Percentiles rank a stretch among this genome's conserved stretches.
These are phyloP conservation scores for Andrena praecox DNA, from an alignment of 2,888 invertebrate species.

Conservation along the genomic window DNA sequence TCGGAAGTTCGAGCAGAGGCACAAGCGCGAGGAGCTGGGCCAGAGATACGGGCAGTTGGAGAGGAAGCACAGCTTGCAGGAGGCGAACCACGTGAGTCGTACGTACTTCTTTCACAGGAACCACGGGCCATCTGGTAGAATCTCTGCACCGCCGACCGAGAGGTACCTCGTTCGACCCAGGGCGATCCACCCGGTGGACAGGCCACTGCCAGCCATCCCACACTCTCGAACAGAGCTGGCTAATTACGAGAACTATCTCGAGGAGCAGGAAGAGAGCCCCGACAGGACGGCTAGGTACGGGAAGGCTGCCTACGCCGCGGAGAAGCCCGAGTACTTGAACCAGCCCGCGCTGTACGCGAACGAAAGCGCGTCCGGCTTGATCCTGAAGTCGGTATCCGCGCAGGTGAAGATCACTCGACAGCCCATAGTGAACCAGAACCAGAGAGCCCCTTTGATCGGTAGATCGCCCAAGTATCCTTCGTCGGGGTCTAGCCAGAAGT, in stretches of 20 bases:
- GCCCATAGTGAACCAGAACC: constrained; percentile 74
- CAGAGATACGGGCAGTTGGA: constrained; percentile 71
- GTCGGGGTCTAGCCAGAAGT: constrained; percentile 81
- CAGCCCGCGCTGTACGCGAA: constrained; percentile 42
- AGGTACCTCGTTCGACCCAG: constrained; percentile 78
- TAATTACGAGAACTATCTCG: constrained; percentile 76
- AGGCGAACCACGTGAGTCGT: constrained; percentile 68
- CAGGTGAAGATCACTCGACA: constrained; percentile 78
- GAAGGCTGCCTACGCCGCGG: constrained; percentile 4
- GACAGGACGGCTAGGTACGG: background rate
- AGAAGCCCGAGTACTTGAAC: constrained; percentile 64
- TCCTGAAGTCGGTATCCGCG: constrained; percentile 77
- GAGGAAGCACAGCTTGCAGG: constrained; percentile 81
- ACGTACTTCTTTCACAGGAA: constrained; percentile 74
- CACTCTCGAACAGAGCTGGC: constrained; percentile 75
- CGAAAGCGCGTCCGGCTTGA: constrained; percentile 20
- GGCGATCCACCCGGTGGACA: constrained; percentile 80
- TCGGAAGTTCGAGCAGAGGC: constrained; percentile 75
- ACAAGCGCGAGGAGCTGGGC: constrained; percentile 57
- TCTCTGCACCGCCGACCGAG: constrained; percentile 80
- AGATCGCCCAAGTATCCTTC: constrained; percentile 77
- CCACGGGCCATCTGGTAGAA: constrained; percentile 79
- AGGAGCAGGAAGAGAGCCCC: constrained; percentile 37
- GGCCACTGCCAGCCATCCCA: constrained; percentile 82
- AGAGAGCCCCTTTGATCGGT: constrained; percentile 69